Conservation (phyloP, 2,797 vertebrate species). For the Leptatherina wallacei region DNA sequence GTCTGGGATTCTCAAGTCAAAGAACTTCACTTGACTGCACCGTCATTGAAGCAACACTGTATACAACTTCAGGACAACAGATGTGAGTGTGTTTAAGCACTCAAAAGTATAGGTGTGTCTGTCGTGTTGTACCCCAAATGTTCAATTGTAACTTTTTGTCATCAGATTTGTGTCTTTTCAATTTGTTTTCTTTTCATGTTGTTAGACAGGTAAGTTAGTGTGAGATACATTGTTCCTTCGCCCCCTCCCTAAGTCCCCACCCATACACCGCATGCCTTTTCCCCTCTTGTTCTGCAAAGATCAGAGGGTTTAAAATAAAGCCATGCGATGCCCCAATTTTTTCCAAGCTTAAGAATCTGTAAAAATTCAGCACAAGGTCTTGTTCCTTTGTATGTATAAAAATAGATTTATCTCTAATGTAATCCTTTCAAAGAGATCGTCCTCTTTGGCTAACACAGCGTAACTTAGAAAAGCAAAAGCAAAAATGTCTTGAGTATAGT, state of each 20-base stretch:
- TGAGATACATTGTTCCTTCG: constrained; percentile 80
- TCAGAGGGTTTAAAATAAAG: constrained; percentile 87
- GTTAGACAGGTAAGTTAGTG: constrained; percentile 73
- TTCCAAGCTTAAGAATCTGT: constrained; percentile 95
- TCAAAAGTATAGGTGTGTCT: constrained; percentile 62
- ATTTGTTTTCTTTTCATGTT: constrained; percentile 64
- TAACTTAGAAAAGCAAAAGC: constrained; percentile 88
- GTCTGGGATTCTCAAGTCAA: constrained; percentile 77
- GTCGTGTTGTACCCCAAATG: constrained; percentile 57
- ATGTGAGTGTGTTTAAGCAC: constrained; percentile 61
- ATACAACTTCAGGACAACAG: constrained; percentile 78
- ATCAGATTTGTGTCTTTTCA: constrained; percentile 57
- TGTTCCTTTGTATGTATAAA: constrained; percentile 93
- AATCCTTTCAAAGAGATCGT: constrained; percentile 90
- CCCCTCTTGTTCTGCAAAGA: constrained; percentile 80
- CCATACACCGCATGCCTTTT: constrained; percentile 80
- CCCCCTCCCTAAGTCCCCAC: constrained; percentile 82
- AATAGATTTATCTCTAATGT: constrained; percentile 95
- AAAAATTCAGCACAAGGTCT: constrained; percentile 96
- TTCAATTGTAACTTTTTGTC: constrained; percentile 31
- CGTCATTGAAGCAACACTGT: constrained; percentile 78
- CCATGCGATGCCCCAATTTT: constrained; percentile 88
- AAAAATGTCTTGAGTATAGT: constrained; percentile 86
- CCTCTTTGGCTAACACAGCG: constrained; percentile 91
- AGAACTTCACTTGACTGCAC: constrained; percentile 77